phyloP scores from a whole-genome alignment of 2,113 vertebrate genomes.

The Tetrax tetrax region DNA sequence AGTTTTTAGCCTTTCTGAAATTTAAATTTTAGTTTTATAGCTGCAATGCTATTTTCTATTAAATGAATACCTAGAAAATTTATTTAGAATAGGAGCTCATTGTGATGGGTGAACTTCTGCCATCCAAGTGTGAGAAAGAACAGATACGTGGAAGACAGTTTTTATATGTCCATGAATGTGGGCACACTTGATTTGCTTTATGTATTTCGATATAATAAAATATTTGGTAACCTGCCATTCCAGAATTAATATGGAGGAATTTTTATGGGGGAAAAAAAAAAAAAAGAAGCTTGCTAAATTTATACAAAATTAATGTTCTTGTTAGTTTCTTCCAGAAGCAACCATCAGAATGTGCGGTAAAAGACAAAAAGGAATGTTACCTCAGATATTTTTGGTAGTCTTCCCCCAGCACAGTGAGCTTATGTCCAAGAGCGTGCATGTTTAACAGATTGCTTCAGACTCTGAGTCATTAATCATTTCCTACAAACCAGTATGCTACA shows the following conservation, averaged over 20 bases:
- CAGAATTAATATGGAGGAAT: neutral
- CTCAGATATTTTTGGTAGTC: neutral
- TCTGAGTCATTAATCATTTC: conserved; percentile 3
- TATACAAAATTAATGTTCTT: neutral
- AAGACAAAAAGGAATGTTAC: neutral
- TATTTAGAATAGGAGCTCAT: neutral
- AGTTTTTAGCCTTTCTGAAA: neutral
- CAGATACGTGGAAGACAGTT: neutral
- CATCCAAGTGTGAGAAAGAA: neutral
- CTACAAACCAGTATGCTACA: neutral
- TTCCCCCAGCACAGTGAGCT: neutral
- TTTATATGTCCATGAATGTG: neutral
- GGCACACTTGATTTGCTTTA: neutral
- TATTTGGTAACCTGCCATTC: neutral
- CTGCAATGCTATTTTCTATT: neutral
- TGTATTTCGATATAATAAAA: neutral
- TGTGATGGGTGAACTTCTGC: neutral
- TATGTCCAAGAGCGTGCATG: neutral
- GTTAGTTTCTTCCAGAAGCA: neutral
- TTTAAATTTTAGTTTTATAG: neutral
- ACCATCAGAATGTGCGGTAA: neutral
- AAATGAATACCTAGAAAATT: neutral
- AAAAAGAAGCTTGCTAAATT: neutral
- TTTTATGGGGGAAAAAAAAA: neutral
- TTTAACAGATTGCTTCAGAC: conserved; percentile 20